Percentiles rank a stretch among this genome's conserved stretches.
These are phyloP conservation scores for Lasiurus cinereus DNA, from an alignment of 2,113 vertebrate species.

Conservation along the genomic window DNA sequence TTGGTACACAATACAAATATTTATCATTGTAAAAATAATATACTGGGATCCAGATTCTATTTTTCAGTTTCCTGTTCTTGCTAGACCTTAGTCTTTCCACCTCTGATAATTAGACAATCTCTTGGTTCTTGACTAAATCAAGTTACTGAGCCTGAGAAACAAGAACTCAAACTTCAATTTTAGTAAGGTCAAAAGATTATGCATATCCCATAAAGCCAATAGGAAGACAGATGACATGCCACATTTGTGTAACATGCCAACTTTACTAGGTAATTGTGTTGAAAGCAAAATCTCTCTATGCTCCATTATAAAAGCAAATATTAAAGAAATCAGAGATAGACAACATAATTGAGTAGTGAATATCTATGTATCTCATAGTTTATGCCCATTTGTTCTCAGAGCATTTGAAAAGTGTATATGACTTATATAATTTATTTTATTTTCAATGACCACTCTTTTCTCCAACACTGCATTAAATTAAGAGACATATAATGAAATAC, in stretches of 20 bases:
- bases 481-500: not conserved
- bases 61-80: not conserved
- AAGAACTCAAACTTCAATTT: not conserved
- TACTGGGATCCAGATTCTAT: not conserved
- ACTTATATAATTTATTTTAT: conserved; percentile 10
- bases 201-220: not conserved
- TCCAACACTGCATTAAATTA: not conserved
- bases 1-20: not conserved
- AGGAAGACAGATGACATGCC: not conserved
- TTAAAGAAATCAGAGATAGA: not conserved
- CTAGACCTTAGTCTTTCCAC: not conserved
- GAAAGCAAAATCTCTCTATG: not conserved
- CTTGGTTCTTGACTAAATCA: not conserved
- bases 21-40: not conserved
- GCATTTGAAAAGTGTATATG: not conserved
- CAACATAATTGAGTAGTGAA: not conserved
- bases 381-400: not conserved
- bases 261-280: not conserved
- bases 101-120: not conserved
- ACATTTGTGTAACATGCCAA: not conserved
- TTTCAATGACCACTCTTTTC: not conserved
- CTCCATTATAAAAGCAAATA: not conserved
- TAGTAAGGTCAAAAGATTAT: not conserved
- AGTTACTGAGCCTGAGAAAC: not conserved
- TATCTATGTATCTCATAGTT: not conserved